Percentiles rank a stretch among this genome's conserved stretches.
Conservation (phyloP, 1,140 invertebrate species). For the Micrasema longulum region DNA sequence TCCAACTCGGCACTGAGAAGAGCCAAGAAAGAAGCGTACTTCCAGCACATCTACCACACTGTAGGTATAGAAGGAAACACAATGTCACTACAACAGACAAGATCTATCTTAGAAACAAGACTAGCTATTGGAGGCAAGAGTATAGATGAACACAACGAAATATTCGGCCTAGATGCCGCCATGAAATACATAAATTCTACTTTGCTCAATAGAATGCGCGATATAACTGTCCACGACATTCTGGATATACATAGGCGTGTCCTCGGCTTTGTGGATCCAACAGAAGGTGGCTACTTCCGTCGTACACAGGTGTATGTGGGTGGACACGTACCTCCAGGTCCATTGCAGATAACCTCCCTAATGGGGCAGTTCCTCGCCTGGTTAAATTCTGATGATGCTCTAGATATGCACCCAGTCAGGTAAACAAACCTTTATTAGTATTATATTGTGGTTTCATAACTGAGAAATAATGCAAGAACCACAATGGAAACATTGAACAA, state of each 20-base stretch:
- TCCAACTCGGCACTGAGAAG: conserved; percentile 82
- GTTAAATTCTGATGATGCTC: conserved; percentile 89
- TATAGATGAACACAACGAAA: conserved; percentile 97
- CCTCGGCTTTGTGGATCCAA: conserved; percentile 92
- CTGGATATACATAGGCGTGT: conserved; percentile 93
- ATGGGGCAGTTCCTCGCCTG: conserved; percentile 92
- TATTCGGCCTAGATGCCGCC: conserved; percentile 92
- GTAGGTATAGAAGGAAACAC: conserved; percentile 98
- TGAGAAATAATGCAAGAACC: too few species aligned
- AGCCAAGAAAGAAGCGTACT: conserved; percentile 94
- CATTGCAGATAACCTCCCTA: conserved; percentile 80
- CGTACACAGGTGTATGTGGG: conserved; percentile 92
- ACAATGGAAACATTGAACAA: too few species aligned
- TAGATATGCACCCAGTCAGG: conserved; percentile 89
- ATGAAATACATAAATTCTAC: conserved; percentile 96
- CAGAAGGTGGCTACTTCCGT: conserved; percentile 86
- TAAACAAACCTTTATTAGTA: conserved; percentile 60
- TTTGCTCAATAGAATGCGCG: conserved; percentile 80
- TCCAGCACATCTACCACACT: conserved; percentile 96
- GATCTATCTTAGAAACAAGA: conserved; percentile 92
- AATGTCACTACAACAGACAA: conserved; percentile 92
- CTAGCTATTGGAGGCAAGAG: conserved; percentile 94
- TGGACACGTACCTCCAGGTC: conserved; percentile 88
- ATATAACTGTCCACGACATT: conserved; percentile 86
- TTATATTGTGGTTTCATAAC: too few species aligned